Evolutionary conservation across 2,113 vertebrate genomes (phyloP).

Genomic region (Gallinago paraguaiae): DNA sequence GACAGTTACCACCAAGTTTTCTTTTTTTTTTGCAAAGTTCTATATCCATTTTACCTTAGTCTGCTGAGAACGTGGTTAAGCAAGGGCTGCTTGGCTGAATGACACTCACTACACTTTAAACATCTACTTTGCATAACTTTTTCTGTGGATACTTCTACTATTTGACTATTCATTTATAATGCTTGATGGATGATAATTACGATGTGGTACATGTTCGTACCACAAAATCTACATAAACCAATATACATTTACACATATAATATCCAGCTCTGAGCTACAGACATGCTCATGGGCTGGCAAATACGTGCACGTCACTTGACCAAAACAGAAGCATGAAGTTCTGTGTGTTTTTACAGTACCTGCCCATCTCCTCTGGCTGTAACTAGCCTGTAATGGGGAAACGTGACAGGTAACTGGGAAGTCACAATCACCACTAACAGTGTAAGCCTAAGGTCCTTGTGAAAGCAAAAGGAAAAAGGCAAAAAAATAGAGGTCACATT

Average conservation of each 20-base stretch:
- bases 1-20: neutral
- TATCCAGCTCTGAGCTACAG: rapidly evolving
- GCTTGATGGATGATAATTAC: neutral
- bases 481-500: neutral
- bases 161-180: neutral
- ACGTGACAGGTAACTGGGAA: neutral
- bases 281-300: rapidly evolving
- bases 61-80: neutral
- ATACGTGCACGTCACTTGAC: rapidly evolving
- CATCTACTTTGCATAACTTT: neutral
- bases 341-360: neutral
- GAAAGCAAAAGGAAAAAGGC: neutral
- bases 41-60: neutral
- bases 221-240: neutral
- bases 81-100: neutral
- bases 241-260: neutral
- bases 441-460: neutral
- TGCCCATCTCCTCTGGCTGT: neutral
- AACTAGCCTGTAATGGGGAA: neutral
- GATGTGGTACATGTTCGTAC: no score
- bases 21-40: neutral
- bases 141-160: neutral
- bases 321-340: neutral
- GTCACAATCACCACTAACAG: neutral
- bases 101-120: neutral